Conservation (phyloP, 2,113 vertebrate species). For the Mastomys coucha region DNA sequence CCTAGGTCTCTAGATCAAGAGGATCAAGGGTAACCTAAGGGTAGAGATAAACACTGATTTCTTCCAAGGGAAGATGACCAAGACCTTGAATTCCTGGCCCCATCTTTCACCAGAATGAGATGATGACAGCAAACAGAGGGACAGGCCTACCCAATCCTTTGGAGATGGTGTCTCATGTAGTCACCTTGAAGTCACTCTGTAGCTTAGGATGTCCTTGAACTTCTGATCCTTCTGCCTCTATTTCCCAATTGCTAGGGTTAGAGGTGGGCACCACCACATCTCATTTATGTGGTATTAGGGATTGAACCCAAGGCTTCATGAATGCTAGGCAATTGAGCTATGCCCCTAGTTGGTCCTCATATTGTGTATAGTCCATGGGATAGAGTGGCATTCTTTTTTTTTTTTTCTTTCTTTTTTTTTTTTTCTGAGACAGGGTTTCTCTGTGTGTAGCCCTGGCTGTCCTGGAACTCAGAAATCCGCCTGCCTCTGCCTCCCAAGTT, state of each 20-base stretch:
- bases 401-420: no score
- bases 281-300: neutral
- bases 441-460: no score
- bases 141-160: neutral
- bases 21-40: neutral
- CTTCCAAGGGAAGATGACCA: neutral
- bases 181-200: neutral
- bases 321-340: neutral
- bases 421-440: no score
- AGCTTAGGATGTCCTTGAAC: neutral
- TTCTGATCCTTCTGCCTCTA: neutral
- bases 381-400: neutral
- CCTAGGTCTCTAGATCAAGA: neutral
- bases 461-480: no score
- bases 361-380: neutral
- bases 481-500: no score
- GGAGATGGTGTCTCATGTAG: neutral
- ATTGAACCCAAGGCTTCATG: neutral
- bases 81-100: neutral
- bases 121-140: neutral
- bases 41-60: neutral
- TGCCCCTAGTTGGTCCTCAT: neutral
- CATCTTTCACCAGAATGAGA: neutral
- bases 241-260: neutral
- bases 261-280: no score